These are phyloP conservation scores for Eumacrocentrus americanus DNA, from an alignment of 2,888 invertebrate species.

Conservation along the genomic window DNA sequence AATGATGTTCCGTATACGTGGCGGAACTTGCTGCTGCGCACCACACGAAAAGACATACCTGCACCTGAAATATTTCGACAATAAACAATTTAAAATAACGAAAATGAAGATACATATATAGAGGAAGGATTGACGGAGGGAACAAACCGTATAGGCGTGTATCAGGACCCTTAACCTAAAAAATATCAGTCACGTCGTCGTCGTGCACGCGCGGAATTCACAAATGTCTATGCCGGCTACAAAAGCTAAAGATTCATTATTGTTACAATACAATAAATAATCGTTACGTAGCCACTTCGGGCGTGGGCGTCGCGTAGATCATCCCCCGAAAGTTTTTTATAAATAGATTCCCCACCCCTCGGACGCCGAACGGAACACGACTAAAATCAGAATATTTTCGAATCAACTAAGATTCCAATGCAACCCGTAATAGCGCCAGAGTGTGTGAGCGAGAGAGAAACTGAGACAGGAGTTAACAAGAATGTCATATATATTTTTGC, in stretches of 20 bases:
- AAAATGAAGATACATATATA: slow-evolving; percentile 17
- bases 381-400: slow-evolving; percentile 57
- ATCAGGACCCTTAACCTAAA: slow-evolving; percentile 40
- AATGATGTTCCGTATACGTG: slow-evolving; percentile 92
- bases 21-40: slow-evolving; percentile 97
- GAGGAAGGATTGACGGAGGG: no score
- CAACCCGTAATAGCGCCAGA: slow-evolving; percentile 33
- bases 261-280: slow-evolving; percentile 49
- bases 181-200: slow-evolving; percentile 31
- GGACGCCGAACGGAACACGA: slow-evolving; percentile 38
- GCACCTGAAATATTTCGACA: slow-evolving; percentile 36
- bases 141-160: no score
- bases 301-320: slow-evolving; percentile 59
- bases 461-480: background rate
- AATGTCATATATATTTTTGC: background rate
- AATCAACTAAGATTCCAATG: slow-evolving; percentile 45
- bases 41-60: slow-evolving; percentile 92
- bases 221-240: slow-evolving; percentile 33
- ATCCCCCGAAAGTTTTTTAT: slow-evolving; percentile 53
- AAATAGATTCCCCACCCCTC: slow-evolving; percentile 56
- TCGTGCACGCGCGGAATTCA: slow-evolving; percentile 16
- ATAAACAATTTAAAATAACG: slow-evolving; percentile 25
- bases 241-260: slow-evolving; percentile 11
- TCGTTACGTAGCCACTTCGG: slow-evolving; percentile 53
- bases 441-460: slow-evolving; percentile 19